Conservation (phyloP, 2,113 vertebrate species). For the Aspiorhynchus laticeps region DNA sequence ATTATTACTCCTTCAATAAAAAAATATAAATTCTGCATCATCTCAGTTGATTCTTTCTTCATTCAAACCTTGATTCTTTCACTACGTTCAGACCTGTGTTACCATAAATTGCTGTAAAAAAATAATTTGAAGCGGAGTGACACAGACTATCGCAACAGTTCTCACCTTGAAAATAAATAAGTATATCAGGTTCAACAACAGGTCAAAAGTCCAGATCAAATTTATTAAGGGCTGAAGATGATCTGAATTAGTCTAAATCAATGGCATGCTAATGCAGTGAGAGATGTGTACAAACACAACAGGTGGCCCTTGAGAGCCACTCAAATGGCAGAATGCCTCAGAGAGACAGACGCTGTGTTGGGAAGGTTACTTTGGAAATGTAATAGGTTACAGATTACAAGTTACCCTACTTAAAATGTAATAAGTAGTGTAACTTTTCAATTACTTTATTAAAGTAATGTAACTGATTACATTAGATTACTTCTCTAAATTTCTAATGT, state of each 20-base stretch:
- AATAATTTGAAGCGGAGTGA: constrained; percentile 60
- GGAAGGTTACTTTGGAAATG: no score
- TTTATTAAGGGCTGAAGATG: background rate
- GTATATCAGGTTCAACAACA: background rate
- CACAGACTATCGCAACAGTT: constrained; percentile 54
- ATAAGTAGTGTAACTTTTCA: no score
- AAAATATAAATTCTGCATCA: background rate
- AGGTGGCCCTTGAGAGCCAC: background rate
- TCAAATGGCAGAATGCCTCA: background rate
- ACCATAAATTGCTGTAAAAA: constrained; percentile 62
- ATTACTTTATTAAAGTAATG: no score
- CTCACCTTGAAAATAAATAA: background rate
- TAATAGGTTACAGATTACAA: no score
- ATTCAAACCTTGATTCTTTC: constrained; percentile 29
- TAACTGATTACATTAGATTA: no score
- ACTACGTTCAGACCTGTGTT: constrained; percentile 3
- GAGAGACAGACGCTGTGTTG: background rate
- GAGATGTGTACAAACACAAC: background rate
- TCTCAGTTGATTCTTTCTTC: no score
- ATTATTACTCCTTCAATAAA: background rate
- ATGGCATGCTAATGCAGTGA: background rate
- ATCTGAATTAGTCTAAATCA: background rate
- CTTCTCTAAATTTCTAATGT: no score
- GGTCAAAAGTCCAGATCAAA: background rate
- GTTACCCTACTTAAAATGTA: no score